These are phyloP conservation scores for Cydia splendana DNA, from an alignment of 1,140 invertebrate genomes.

Conservation along the genomic window DNA sequence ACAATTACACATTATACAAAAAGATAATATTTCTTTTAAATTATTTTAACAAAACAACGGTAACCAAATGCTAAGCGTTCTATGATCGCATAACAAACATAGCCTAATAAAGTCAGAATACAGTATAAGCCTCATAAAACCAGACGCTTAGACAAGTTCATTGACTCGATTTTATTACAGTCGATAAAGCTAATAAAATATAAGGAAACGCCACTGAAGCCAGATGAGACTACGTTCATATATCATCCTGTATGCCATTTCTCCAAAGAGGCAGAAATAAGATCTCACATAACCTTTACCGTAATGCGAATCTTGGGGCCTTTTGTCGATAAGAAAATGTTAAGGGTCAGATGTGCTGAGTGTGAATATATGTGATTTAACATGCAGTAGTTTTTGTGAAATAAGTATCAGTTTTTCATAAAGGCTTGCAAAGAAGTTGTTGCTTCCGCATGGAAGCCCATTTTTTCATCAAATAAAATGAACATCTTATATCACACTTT, in stretches of 20 bases:
- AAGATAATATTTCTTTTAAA: no score
- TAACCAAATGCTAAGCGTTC: no score
- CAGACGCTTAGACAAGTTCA: background rate
- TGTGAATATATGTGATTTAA: background rate
- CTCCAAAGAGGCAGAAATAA: background rate
- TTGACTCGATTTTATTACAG: background rate
- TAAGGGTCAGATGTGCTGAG: background rate
- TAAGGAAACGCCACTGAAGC: background rate
- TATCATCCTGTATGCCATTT: background rate
- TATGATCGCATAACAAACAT: background rate
- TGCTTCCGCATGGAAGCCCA: no score
- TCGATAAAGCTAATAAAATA: conserved; percentile 22
- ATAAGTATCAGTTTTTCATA: no score
- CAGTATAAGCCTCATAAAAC: background rate
- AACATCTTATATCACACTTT: no score
- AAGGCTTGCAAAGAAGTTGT: no score
- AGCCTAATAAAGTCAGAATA: background rate
- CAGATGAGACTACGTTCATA: background rate
- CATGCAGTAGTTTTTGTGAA: background rate
- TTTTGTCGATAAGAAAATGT: background rate
- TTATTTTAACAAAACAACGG: no score
- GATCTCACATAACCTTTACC: background rate
- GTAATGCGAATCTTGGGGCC: background rate
- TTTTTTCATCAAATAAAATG: no score
- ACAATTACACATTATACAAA: no score